Percentiles rank a stretch among this genome's conserved stretches.
phyloP scores from a whole-genome alignment of 2,113 vertebrate species.

The Ammodytes marinus region DNA sequence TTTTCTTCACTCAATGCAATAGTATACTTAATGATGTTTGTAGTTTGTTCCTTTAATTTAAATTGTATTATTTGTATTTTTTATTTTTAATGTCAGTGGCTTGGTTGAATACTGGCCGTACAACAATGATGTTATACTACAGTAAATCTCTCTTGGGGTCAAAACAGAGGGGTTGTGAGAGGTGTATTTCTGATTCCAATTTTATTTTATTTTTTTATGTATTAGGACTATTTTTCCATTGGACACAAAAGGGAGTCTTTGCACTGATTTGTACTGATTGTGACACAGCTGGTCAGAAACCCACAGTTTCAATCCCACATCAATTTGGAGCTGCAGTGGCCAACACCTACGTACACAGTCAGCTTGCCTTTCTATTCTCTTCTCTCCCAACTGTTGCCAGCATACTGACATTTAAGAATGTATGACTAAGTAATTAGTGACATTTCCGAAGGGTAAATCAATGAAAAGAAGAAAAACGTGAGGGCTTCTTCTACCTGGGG shows the following conservation, averaged over 20 bases:
- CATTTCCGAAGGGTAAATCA: constrained; percentile 53
- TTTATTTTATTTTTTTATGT: not conserved
- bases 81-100: too few species aligned
- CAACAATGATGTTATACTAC: too few species aligned
- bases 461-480: constrained; percentile 44
- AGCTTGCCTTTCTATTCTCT: constrained; percentile 37
- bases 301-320: constrained; percentile 17
- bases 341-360: constrained; percentile 5
- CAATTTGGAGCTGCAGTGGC: constrained; percentile 11
- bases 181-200: too few species aligned
- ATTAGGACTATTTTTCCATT: not conserved
- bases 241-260: not conserved
- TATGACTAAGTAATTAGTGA: constrained; percentile 47
- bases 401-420: constrained; percentile 55
- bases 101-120: too few species aligned
- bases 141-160: too few species aligned
- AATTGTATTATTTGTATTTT: too few species aligned
- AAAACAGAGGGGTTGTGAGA: too few species aligned
- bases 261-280: constrained; percentile 8
- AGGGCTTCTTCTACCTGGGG: not conserved
- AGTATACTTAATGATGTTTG: not conserved
- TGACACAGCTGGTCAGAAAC: constrained; percentile 35
- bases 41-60: too few species aligned
- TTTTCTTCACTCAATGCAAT: not conserved
- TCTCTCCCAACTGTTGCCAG: constrained; percentile 48